Conservation (phyloP, 1,140 invertebrate species). For the Dryas iulia region DNA sequence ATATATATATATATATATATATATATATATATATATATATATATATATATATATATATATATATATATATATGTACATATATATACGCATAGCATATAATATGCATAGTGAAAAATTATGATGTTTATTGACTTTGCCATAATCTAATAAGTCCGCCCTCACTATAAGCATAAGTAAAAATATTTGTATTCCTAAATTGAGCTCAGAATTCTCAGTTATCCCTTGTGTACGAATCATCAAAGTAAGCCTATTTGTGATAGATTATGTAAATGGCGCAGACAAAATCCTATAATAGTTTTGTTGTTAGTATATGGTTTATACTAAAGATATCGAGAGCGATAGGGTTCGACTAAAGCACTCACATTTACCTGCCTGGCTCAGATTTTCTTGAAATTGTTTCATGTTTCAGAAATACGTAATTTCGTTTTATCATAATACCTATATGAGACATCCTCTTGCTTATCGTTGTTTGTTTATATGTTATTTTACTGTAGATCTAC, state of each 20-base stretch:
- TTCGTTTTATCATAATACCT: background rate
- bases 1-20: background rate
- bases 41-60: too few species aligned
- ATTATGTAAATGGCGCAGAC: constrained; percentile 30
- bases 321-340: background rate
- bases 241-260: constrained; percentile 23
- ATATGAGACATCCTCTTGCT: too few species aligned
- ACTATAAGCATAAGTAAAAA: too few species aligned
- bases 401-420: background rate
- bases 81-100: too few species aligned
- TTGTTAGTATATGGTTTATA: constrained; percentile 27
- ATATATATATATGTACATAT: too few species aligned
- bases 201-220: background rate
- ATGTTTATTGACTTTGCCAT: background rate
- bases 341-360: background rate
- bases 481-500: too few species aligned
- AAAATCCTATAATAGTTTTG: constrained; percentile 27
- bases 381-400: background rate
- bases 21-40: too few species aligned
- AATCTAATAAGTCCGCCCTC: background rate
- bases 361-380: too few species aligned
- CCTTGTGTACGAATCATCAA: constrained; percentile 5
- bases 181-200: background rate
- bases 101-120: too few species aligned
- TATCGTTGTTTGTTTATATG: too few species aligned